Conservation (phyloP, 2,888 invertebrate genomes). For the Rhingia rostrata region DNA sequence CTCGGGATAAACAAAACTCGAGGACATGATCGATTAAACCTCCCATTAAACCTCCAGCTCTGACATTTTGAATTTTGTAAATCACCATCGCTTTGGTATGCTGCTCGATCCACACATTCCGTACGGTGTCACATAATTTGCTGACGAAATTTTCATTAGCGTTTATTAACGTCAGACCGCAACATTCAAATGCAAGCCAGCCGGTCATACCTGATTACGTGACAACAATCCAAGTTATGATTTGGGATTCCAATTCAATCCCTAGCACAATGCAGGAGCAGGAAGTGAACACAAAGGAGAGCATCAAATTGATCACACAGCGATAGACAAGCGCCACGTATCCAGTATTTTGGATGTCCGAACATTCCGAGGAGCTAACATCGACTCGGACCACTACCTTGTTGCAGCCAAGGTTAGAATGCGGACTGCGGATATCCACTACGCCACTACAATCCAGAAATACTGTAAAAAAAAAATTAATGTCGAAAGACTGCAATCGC, state of each 20-base stretch:
- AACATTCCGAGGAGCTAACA: no score
- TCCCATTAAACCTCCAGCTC: slow-evolving; percentile 27
- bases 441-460: no score
- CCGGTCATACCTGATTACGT: slow-evolving; percentile 55
- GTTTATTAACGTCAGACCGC: slow-evolving; percentile 72
- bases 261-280: background rate
- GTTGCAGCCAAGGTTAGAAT: no score
- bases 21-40: no score
- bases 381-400: no score
- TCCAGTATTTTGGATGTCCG: no score
- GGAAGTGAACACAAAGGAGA: background rate
- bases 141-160: slow-evolving; percentile 69
- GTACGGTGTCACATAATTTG: slow-evolving; percentile 66
- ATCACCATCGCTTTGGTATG: slow-evolving; percentile 64
- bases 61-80: slow-evolving; percentile 40
- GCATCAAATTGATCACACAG: no score
- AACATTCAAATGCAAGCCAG: slow-evolving; percentile 72
- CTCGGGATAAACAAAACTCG: slow-evolving; percentile 22
- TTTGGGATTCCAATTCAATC: slow-evolving; percentile 25
- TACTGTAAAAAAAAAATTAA: no score
- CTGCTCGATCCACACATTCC: slow-evolving; percentile 63
- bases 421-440: no score
- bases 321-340: no score
- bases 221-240: background rate
- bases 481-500: no score